phyloP scores from a whole-genome alignment of 2,113 vertebrate species.

The Thamnophis sirtalis region DNA sequence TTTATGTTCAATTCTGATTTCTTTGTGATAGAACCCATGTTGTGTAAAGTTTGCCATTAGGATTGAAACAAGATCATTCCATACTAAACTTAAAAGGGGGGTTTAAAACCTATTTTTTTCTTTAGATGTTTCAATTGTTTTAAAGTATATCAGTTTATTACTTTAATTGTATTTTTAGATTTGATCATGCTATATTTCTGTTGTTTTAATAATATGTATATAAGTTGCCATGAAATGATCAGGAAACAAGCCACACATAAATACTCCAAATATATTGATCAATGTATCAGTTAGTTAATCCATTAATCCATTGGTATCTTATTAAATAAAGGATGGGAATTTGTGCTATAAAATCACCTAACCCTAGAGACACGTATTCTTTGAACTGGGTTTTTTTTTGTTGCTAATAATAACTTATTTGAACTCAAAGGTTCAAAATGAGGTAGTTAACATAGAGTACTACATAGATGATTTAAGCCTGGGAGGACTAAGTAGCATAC shows the following conservation, averaged over 20 bases:
- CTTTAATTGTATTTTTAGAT: not conserved
- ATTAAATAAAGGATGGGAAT: not conserved
- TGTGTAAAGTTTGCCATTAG: not conserved
- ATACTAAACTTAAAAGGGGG: not conserved
- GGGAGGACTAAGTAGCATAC: not conserved
- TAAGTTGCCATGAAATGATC: not conserved
- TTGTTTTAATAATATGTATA: not conserved
- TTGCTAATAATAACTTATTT: not conserved
- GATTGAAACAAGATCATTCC: not conserved
- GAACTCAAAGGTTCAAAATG: not conserved
- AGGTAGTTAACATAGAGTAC: not conserved
- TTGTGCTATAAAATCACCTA: not conserved
- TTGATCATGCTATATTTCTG: not conserved
- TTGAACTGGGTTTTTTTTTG: not conserved
- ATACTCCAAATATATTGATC: not conserved
- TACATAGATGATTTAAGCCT: not conserved
- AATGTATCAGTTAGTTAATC: not conserved
- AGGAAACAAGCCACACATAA: not conserved
- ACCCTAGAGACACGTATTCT: not conserved
- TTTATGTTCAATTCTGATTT: not conserved
- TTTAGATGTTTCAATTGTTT: not conserved
- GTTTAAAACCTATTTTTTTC: not conserved
- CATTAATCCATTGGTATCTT: not conserved
- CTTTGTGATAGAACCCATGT: not conserved
- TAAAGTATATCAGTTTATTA: not conserved